Percentiles rank a stretch among this genome's conserved stretches.
Evolutionary conservation across 2,888 invertebrate species (phyloP).

Genomic region (Acronicta alni): DNA sequence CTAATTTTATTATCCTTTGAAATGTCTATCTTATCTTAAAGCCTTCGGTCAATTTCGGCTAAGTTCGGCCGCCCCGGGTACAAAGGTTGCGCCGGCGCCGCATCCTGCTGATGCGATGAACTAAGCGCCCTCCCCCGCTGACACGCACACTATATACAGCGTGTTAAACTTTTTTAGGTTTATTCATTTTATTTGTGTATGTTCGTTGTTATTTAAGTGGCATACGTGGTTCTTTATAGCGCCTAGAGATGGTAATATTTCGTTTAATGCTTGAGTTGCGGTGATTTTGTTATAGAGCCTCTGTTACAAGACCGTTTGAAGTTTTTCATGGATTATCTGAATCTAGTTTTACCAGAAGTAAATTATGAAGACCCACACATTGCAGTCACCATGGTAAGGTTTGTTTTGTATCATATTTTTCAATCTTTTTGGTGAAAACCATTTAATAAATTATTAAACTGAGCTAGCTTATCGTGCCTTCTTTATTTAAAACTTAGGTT

Average conservation of each 20-base stretch:
- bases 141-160: conserved; percentile 57
- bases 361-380: too few relatives aligned
- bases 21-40: background rate
- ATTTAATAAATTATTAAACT: too few relatives aligned
- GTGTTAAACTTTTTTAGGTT: conserved; percentile 28
- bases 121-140: conserved; percentile 82
- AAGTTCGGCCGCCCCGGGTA: conserved; percentile 50
- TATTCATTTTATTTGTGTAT: conserved; percentile 24
- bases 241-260: conserved; percentile 39
- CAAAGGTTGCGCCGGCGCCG: conserved; percentile 86
- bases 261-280: conserved; percentile 14
- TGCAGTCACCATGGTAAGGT: too few relatives aligned
- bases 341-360: background rate
- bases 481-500: too few relatives aligned
- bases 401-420: too few relatives aligned
- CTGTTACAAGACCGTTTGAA: background rate
- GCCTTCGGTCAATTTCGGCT: conserved; percentile 15
- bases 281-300: background rate
- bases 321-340: background rate
- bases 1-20: background rate
- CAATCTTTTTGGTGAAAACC: too few relatives aligned
- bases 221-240: conserved; percentile 36
- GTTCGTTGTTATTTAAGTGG: conserved; percentile 41
- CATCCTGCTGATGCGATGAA: conserved; percentile 80
- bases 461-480: too few relatives aligned